phyloP scores from a whole-genome alignment of 2,888 invertebrate genomes.

The Rhingia rostrata region DNA sequence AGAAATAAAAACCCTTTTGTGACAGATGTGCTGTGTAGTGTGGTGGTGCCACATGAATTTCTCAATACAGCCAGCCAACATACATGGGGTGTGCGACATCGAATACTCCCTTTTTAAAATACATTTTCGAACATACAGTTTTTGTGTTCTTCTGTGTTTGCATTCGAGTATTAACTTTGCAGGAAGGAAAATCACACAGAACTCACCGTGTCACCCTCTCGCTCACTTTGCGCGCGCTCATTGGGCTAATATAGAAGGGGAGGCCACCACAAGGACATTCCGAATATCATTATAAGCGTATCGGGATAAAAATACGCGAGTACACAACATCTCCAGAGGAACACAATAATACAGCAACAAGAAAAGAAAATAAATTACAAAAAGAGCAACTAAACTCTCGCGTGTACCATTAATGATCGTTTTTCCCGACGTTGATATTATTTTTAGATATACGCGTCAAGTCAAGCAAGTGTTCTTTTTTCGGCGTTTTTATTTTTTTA shows the following conservation, averaged over 20 bases:
- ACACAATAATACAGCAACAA: constrained; percentile 28
- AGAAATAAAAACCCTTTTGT: constrained; percentile 11
- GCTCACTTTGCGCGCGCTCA: constrained; percentile 15
- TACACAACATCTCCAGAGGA: constrained; percentile 57
- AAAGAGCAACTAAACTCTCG: constrained; percentile 41
- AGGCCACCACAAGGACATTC: constrained; percentile 75
- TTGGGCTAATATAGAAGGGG: constrained; percentile 46
- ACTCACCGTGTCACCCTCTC: constrained; percentile 5
- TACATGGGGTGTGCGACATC: constrained; percentile 56
- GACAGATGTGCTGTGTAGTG: constrained; percentile 57
- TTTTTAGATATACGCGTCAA: constrained; percentile 69
- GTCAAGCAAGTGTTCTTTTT: constrained; percentile 70
- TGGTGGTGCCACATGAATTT: constrained; percentile 37
- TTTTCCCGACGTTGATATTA: constrained; percentile 55
- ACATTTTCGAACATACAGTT: constrained; percentile 43
- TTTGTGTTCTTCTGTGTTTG: constrained; percentile 11
- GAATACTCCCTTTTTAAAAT: constrained; percentile 42
- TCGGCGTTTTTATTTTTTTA: constrained; percentile 55
- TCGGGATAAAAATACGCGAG: constrained; percentile 60
- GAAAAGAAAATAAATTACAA: constrained; percentile 20
- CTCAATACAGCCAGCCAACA: constrained; percentile 25
- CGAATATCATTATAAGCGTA: constrained; percentile 60
- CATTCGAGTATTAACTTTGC: constrained; percentile 18
- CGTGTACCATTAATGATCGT: constrained; percentile 63
- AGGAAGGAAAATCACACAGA: constrained; percentile 5